Percentiles rank a stretch among this genome's conserved stretches.
Conservation (phyloP, 2,888 invertebrate genomes). For the Cryptocephalus moraei region DNA sequence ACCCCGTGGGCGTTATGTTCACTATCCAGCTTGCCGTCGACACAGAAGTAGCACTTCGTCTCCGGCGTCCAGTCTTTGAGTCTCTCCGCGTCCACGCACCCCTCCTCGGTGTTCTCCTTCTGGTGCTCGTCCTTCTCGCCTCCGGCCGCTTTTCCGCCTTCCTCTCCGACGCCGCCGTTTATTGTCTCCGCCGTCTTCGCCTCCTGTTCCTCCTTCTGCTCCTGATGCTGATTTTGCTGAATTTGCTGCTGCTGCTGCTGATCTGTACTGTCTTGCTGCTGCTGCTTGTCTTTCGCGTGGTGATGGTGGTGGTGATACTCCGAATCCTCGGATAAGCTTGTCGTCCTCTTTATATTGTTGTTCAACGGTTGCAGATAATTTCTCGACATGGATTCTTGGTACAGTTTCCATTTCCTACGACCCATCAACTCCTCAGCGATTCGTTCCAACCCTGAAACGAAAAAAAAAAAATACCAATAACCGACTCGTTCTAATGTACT, state of each 20-base stretch:
- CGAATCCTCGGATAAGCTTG: conserved; percentile 26
- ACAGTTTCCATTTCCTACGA: conserved; percentile 92
- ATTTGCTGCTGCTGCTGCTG: conserved; percentile 5
- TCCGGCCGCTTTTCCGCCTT: conserved; percentile 17
- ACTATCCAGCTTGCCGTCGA: conserved; percentile 58
- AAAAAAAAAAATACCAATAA: conserved; percentile 4
- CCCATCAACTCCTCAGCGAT: conserved; percentile 96
- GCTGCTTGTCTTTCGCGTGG: conserved; percentile 11
- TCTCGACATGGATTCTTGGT: conserved; percentile 60
- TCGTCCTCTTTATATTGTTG: conserved; percentile 36
- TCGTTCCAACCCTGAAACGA: conserved; percentile 76
- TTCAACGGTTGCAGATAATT: conserved; percentile 39
- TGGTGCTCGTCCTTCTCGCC: conserved; percentile 16
- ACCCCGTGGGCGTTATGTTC: conserved; percentile 45
- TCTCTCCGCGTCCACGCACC: conserved; percentile 27
- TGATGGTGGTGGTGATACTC: conserved; percentile 15
- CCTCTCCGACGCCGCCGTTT: conserved; percentile 13
- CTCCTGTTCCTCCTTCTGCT: conserved; percentile 8
- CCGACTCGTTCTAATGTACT: not conserved
- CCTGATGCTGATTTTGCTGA: conserved; percentile 4
- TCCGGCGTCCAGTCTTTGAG: conserved; percentile 67
- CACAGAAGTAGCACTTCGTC: conserved; percentile 73
- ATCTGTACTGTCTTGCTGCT: conserved; percentile 2
- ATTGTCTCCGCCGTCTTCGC: conserved; percentile 13
- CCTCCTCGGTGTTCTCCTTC: conserved; percentile 23